A percentile compares a stretch with the other conserved stretches of the same genome.
phyloP scores from a whole-genome alignment of 2,888 invertebrate genomes.

The Trichogramma evanescens region DNA sequence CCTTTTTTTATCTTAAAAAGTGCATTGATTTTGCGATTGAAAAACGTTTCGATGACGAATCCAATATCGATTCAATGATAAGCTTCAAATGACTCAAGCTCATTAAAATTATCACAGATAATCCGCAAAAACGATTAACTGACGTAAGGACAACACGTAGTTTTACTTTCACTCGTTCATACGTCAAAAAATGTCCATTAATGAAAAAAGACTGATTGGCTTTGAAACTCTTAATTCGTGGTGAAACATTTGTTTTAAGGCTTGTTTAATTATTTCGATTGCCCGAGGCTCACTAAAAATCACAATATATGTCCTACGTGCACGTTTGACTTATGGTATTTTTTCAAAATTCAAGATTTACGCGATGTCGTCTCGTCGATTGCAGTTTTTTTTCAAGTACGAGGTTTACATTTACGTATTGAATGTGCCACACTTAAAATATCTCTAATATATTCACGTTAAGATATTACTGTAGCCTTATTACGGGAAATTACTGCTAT shows the following conservation, averaged over 20 bases:
- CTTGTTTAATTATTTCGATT: slow-evolving; percentile 26
- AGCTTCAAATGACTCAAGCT: no score
- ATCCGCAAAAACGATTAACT: no score
- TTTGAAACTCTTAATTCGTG: slow-evolving; percentile 31
- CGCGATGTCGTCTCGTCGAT: background rate
- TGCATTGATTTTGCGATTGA: no score
- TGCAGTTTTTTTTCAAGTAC: slow-evolving; percentile 7
- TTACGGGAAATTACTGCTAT: background rate
- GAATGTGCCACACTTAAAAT: background rate
- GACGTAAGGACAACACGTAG: no score
- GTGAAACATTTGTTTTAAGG: slow-evolving; percentile 36
- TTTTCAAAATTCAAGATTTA: slow-evolving; percentile 18
- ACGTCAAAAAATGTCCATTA: no score
- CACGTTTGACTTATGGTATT: slow-evolving; percentile 19
- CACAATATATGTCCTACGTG: slow-evolving; percentile 4
- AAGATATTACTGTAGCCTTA: slow-evolving; percentile 7
- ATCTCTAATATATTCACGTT: slow-evolving; percentile 6
- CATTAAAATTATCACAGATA: no score
- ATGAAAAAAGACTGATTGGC: no score
- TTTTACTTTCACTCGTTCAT: no score
- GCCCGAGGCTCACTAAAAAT: slow-evolving; percentile 28
- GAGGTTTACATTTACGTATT: background rate
- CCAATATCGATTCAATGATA: no score
- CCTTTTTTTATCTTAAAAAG: no score
- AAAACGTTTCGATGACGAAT: no score